phyloP scores from a whole-genome alignment of 2,888 invertebrate genomes.

The Creontiades dilutus region DNA sequence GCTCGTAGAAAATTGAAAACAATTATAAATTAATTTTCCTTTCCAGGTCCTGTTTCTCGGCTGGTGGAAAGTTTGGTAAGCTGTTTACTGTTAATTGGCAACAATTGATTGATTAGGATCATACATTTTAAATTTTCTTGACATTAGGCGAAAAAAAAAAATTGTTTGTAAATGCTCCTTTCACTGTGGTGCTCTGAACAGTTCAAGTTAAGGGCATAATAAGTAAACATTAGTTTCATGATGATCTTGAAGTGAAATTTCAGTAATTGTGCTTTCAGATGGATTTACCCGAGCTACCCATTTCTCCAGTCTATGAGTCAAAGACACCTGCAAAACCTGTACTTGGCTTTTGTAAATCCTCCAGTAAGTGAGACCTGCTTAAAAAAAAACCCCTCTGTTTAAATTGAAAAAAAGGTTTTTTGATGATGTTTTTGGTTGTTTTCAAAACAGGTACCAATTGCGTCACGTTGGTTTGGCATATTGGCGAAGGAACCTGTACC shows the following conservation, averaged over 20 bases:
- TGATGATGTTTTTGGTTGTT: background rate
- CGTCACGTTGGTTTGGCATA: slow-evolving; percentile 16
- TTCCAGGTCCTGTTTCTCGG: background rate
- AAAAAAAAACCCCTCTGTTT: no score
- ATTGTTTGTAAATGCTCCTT: no score
- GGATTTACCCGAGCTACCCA: background rate
- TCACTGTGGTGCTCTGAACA: no score
- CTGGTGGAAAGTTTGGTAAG: background rate
- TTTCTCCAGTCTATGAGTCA: background rate
- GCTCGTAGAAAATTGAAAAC: no score
- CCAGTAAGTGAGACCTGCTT: background rate
- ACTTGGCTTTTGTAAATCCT: slow-evolving; percentile 15
- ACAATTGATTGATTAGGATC: no score
- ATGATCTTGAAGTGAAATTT: background rate
- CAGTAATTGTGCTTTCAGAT: background rate
- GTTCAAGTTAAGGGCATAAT: no score
- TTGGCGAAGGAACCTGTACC: background rate
- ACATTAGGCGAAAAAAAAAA: no score
- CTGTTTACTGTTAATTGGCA: background rate
- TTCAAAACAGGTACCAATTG: background rate
- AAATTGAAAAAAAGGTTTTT: no score
- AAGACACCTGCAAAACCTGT: background rate
- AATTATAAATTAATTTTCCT: no score
- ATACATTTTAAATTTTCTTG: no score
- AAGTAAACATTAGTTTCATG: background rate